Percentiles rank a stretch among this genome's conserved stretches.
Evolutionary conservation across 1,140 invertebrate genomes (phyloP).

Genomic region (Drosophila gunungcola): DNA sequence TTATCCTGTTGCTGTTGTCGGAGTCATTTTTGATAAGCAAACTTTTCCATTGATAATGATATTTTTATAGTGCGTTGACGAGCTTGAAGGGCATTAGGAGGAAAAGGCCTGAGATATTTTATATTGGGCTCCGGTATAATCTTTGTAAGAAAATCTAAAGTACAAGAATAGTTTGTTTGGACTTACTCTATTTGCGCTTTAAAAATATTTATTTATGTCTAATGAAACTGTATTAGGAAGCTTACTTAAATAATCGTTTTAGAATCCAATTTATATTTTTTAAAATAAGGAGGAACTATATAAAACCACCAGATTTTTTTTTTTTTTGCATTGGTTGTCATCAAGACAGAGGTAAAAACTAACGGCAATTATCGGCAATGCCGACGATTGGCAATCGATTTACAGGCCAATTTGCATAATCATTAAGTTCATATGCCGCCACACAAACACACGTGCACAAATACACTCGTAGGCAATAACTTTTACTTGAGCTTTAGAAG

Average conservation of each 20-base stretch:
- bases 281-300: too few species aligned
- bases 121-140: background rate
- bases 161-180: too few species aligned
- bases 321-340: constrained; percentile 41
- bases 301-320: too few species aligned
- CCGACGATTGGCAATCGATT: constrained; percentile 74
- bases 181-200: too few species aligned
- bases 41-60: constrained; percentile 80
- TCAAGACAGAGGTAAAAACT: constrained; percentile 27
- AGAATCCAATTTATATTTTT: too few species aligned
- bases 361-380: constrained; percentile 61
- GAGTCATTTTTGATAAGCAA: constrained; percentile 66
- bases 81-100: constrained; percentile 62
- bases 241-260: too few species aligned
- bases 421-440: constrained; percentile 67
- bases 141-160: background rate
- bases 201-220: too few species aligned
- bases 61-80: constrained; percentile 83
- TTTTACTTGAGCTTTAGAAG: constrained; percentile 50
- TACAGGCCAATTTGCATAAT: constrained; percentile 81
- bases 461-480: constrained; percentile 57
- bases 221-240: too few species aligned
- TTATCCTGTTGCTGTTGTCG: constrained; percentile 41
- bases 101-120: background rate
- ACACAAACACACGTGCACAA: constrained; percentile 22